Evolutionary conservation across 2,113 vertebrate genomes (phyloP).

Genomic region (Speoplatyrhinus poulsoni): DNA sequence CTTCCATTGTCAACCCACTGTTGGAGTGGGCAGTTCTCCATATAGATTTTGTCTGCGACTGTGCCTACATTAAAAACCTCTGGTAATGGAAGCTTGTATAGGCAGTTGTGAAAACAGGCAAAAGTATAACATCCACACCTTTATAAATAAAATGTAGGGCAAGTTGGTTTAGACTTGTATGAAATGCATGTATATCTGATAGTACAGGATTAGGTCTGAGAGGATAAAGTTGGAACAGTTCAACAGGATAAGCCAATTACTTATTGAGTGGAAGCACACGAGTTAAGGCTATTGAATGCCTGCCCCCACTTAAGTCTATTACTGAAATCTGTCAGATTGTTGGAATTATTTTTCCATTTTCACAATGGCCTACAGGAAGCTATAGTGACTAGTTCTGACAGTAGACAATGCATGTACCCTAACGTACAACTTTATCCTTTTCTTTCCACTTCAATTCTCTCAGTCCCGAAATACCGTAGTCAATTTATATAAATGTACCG

Average conservation of each 20-base stretch:
- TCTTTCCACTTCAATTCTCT: no score
- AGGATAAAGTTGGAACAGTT: conserved; percentile 55
- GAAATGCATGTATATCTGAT: conserved; percentile 16
- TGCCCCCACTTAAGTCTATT: background rate
- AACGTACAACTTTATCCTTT: conserved; percentile 72
- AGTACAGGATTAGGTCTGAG: conserved; percentile 63
- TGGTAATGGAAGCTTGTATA: conserved; percentile 22
- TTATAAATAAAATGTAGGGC: background rate
- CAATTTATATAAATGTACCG: no score
- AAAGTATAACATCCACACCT: background rate
- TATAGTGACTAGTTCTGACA: conserved; percentile 56
- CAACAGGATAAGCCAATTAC: conserved; percentile 68
- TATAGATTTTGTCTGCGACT: conserved; percentile 26
- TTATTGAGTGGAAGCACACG: conserved; percentile 4
- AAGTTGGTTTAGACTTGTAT: conserved; percentile 12
- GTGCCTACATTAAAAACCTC: conserved; percentile 25
- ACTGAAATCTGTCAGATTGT: background rate
- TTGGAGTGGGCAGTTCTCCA: conserved; percentile 44
- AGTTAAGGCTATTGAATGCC: conserved; percentile 13
- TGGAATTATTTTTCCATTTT: background rate
- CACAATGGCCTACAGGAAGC: background rate
- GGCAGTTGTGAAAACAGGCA: background rate
- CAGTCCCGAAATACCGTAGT: no score
- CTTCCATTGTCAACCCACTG: conserved; percentile 63
- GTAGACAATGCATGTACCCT: conserved; percentile 76